Percentiles rank a stretch among this genome's conserved stretches.
These are phyloP conservation scores for Cyprinodon brontotheroides DNA, from an alignment of 2,113 vertebrate species.

Conservation along the genomic window DNA sequence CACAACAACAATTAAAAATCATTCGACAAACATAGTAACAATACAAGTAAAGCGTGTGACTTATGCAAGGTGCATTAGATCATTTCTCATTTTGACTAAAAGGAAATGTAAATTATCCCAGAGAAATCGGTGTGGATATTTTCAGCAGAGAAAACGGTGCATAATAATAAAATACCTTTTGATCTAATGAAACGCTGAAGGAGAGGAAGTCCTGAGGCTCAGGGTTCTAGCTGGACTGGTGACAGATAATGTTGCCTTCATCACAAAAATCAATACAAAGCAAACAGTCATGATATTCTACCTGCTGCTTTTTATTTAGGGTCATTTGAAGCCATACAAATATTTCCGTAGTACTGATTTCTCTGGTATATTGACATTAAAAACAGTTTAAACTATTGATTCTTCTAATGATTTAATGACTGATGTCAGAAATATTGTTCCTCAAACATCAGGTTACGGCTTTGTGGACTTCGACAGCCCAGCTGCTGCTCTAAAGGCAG, in stretches of 20 bases:
- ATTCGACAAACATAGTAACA: no score
- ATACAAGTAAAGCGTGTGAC: no score
- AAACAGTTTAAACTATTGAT: neutral
- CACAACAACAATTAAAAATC: no score
- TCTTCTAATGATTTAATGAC: neutral
- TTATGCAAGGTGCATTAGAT: no score
- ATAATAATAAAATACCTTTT: neutral
- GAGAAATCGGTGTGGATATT: no score
- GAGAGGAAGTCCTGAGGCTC: neutral
- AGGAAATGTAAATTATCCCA: no score
- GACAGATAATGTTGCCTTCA: neutral
- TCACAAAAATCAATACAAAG: neutral
- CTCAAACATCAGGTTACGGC: conserved; percentile 88
- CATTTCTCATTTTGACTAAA: no score
- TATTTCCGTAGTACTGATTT: neutral
- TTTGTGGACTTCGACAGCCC: conserved; percentile 99
- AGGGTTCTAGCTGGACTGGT: neutral
- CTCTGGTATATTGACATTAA: neutral
- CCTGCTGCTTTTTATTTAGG: neutral
- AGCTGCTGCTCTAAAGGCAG: conserved; percentile 95
- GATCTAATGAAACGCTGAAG: neutral
- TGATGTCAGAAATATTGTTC: conserved; percentile 34
- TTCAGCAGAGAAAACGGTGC: no score
- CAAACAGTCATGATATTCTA: neutral
- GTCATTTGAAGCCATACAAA: neutral